Base-by-base conservation (phyloP, 2,113 vertebrate genomes). In the Tautogolabrus adspersus region DNA sequence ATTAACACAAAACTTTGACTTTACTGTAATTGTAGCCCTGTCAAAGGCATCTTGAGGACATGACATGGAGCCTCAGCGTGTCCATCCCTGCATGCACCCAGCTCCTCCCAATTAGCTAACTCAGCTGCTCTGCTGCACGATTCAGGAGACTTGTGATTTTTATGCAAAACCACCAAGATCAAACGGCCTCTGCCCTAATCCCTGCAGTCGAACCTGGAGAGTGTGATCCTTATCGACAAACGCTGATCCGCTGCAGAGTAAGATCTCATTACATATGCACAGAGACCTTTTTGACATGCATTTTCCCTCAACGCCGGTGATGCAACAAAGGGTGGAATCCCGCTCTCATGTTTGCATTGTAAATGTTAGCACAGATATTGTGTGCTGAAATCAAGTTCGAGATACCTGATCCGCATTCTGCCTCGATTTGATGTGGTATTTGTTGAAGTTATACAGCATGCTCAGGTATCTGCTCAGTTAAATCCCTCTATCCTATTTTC, bases 211-310 rank as follows among this genome's bases (percentile, higher is more conserved):
- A 90, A 91, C 91, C 91, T 89, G 75, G 80, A 66, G 82, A 89
- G 85, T 88, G 87, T 87, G 91, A 94, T 94, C 83, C 84, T 90
- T 93, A 93, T 93, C 92, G 89, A 91, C 84, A 82, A 84, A 77
- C 49, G 65, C 75, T 21, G 72, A 89, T 88, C 67, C 18, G 13
- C 57, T 59, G 66, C 72, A 65, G 76, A 84, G 61, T 70, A 66
- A 75, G 75, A 87, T 78, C 75, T 70, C 80, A 90, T 93, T 90
- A 92, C 30, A 51, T 82, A 90, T 92, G 83, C 90, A 88, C 73
- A 70, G 42, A 85, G 86, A 81, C 86, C 84, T 83, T 81, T 90
- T 86, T 83, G 75, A 82, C 87, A 87, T 68, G 61, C 88, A 49
- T 70, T 81, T 72, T 75, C 72, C 56, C 85, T 72, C 40, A 10